Evolutionary conservation across 2,888 invertebrate species (phyloP).

Genomic region (Oscheius myriophilus): DNA sequence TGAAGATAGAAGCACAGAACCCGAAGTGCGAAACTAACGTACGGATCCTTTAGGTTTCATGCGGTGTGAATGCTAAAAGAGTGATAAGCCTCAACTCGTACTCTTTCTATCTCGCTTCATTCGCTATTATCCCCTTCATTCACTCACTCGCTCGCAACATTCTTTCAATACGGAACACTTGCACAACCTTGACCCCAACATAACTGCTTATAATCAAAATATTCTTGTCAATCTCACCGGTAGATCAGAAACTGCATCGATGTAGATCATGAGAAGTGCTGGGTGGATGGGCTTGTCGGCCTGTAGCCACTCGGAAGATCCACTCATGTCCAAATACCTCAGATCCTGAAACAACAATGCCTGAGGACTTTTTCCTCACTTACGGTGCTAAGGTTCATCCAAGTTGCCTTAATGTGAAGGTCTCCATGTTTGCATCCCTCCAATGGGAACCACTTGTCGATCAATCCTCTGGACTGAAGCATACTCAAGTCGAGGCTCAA

Average conservation of each 20-base stretch:
- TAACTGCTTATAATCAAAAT: no score
- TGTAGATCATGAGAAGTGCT: slow-evolving; percentile 81
- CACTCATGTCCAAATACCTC: slow-evolving; percentile 19
- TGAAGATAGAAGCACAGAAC: not conserved
- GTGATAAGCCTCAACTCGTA: not conserved
- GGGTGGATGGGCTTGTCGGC: slow-evolving; percentile 71
- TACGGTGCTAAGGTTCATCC: slow-evolving; percentile 79
- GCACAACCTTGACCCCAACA: no score
- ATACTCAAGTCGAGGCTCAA: slow-evolving; percentile 75
- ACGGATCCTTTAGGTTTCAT: not conserved
- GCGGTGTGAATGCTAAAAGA: not conserved
- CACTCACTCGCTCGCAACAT: no score
- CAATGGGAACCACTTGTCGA: slow-evolving; percentile 88
- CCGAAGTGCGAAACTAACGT: slow-evolving; percentile 1
- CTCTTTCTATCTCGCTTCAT: no score
- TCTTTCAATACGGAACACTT: no score
- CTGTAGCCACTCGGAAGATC: slow-evolving; percentile 58
- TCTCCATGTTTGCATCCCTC: slow-evolving; percentile 95
- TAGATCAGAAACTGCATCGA: slow-evolving; percentile 90
- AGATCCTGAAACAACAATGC: not conserved
- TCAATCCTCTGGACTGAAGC: slow-evolving; percentile 79
- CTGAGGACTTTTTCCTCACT: not conserved
- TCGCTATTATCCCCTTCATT: no score
- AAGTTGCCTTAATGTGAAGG: slow-evolving; percentile 87
- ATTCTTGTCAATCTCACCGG: no score